These are phyloP conservation scores for Orthonychiurus folsomi DNA, from an alignment of 2,888 invertebrate genomes.

Conservation along the genomic window DNA sequence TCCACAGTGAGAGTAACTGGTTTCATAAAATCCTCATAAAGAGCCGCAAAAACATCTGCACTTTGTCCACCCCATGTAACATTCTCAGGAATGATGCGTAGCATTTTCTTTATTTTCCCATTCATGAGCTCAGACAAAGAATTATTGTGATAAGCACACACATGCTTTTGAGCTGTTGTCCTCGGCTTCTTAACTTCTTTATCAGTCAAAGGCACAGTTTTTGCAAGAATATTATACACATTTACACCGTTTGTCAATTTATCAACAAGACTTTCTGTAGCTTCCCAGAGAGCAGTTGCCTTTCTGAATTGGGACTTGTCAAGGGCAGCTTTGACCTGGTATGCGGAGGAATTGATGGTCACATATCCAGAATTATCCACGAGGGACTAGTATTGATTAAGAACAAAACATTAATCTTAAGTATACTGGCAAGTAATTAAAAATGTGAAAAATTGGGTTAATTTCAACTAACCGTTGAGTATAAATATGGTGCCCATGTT, in stretches of 20 bases:
- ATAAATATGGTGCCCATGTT: slow-evolving; percentile 71
- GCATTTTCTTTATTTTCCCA: slow-evolving; percentile 55
- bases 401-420: slow-evolving; percentile 4
- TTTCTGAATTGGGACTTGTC: slow-evolving; percentile 51
- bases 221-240: slow-evolving; percentile 75
- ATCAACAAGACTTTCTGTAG: slow-evolving; percentile 57
- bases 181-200: no score
- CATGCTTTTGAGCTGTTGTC: no score
- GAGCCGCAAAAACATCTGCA: slow-evolving; percentile 51
- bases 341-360: slow-evolving; percentile 52
- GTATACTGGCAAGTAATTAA: background rate
- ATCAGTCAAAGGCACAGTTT: no score
- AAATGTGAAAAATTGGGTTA: slow-evolving; percentile 3
- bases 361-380: slow-evolving; percentile 60
- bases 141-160: no score
- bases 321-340: slow-evolving; percentile 51
- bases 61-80: slow-evolving; percentile 60
- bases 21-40: slow-evolving; percentile 67
- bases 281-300: slow-evolving; percentile 58
- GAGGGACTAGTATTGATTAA: slow-evolving; percentile 48
- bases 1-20: slow-evolving; percentile 62
- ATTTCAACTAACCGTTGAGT: slow-evolving; percentile 54
- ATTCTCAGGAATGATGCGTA: slow-evolving; percentile 54
- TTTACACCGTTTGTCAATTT: slow-evolving; percentile 57
- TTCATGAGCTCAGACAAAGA: slow-evolving; percentile 60